Percentiles rank a stretch among this genome's conserved stretches.
Evolutionary conservation across 2,113 vertebrate genomes (phyloP).

Genomic region (Rallus limicola): DNA sequence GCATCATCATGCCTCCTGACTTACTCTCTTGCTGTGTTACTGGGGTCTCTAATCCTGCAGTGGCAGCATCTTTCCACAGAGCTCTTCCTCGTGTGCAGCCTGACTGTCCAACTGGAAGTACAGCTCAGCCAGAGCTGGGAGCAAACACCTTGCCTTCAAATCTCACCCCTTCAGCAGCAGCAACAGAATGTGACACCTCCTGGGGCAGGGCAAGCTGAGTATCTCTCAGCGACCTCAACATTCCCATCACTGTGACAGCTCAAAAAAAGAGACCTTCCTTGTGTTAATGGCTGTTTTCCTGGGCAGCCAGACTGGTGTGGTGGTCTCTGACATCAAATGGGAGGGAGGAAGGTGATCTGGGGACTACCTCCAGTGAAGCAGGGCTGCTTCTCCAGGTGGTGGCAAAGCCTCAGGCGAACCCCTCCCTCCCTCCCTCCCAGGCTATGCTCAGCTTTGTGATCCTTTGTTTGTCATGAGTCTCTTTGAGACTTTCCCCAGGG

Average conservation of each 20-base stretch:
- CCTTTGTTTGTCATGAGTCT: not conserved
- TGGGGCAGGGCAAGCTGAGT: not conserved
- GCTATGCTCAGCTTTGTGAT: not conserved
- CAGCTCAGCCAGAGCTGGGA: not conserved
- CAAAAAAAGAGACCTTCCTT: not conserved
- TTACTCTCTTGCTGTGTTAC: not conserved
- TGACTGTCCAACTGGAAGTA: not conserved
- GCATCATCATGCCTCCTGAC: rapidly evolving
- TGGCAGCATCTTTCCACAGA: not conserved
- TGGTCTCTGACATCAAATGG: not conserved
- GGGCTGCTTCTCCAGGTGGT: not conserved
- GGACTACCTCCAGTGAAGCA: not conserved
- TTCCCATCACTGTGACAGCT: not conserved
- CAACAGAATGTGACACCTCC: not conserved
- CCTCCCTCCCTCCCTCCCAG: not conserved
- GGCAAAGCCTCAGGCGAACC: not conserved
- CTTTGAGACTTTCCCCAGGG: not conserved
- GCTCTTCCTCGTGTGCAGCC: not conserved
- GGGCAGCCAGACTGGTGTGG: rapidly evolving
- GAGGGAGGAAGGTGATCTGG: not conserved
- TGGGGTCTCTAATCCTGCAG: not conserved
- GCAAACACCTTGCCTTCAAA: not conserved
- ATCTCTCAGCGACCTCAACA: not conserved
- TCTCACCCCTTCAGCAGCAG: not conserved
- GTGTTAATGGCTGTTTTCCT: not conserved